Conservation (phyloP, 2,113 vertebrate species). For the Struthidea cinerea region DNA sequence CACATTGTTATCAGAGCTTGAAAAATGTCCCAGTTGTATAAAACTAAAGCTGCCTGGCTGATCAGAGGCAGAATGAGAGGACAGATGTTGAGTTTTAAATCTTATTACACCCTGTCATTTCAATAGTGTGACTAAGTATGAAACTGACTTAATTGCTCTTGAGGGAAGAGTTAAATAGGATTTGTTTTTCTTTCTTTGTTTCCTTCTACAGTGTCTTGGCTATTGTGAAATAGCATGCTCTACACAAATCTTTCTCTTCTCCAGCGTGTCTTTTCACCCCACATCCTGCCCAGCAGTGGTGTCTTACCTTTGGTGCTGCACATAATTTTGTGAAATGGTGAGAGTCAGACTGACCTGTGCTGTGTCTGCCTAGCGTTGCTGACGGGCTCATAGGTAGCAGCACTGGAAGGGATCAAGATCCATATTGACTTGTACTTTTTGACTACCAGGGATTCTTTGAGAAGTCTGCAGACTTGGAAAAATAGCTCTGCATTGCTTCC, state of each 20-base stretch:
- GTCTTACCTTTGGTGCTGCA: neutral
- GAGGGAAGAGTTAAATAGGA: neutral
- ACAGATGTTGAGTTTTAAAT: neutral
- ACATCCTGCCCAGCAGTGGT: rapidly evolving
- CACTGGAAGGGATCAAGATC: neutral
- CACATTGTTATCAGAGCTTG: neutral
- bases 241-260: neutral
- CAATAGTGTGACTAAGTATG: neutral
- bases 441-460: neutral
- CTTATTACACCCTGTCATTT: neutral
- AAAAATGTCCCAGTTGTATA: neutral
- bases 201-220: neutral
- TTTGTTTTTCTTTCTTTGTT: neutral
- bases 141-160: neutral
- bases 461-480: neutral
- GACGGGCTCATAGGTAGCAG: neutral
- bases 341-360: rapidly evolving
- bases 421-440: neutral
- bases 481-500: neutral
- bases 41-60: neutral
- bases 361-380: neutral
- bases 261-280: neutral
- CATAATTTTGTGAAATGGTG: neutral
- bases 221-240: neutral
- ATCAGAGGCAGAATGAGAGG: neutral